Base-by-base conservation (phyloP, 2,797 vertebrate genomes). In the Chaetophractus vellerosus region DNA sequence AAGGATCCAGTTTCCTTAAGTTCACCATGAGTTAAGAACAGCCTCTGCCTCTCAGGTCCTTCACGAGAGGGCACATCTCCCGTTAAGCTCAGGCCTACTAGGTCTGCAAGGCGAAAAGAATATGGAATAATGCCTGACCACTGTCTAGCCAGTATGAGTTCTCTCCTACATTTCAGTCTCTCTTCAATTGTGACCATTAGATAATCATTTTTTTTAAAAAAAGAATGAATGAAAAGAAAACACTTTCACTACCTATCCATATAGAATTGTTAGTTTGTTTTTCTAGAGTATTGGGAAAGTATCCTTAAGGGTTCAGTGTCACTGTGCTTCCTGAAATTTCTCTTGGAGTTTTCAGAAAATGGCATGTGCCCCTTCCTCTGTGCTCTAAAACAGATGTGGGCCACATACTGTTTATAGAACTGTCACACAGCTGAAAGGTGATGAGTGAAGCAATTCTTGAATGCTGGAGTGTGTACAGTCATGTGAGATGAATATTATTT, bases 301-400 rank as follows among this genome's bases (percentile, higher is more conserved):
- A 38, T 19, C 63, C 45, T 80, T 14, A 57, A 1, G 6, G 28
- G 76, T 19, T 84, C 61, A 72, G 45, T 59, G 68, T 41, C 36
- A 74, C 36, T n/a, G 5, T 50, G 45, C 72, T 79, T 41, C 83
- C 61, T 79, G n/a, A 83, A 48, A 48, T 69, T 82, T 84, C 45
- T 72, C 89, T 52, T 59, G 59, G n/a, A 23, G 57, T 80, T 96
- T 68, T 79, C 66, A 57, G 66, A 93, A 89, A 84, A 33, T 61
- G 36, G 41, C 11, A 26, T 7, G 18, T 50, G 38, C 50, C 64
- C 45, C 38, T 89, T n/a, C n/a, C 84, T 88, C 69, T 82, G 71
- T 31, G 48, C 14, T 52, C 57, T 80, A 21, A 41, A 69, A 64
- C 28, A 89, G 52, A 81, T 14, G 57, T 10, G 24, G n/a, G 36